Evolutionary conservation across 1,140 invertebrate genomes (phyloP).

Genomic region (Sycobia sp.): DNA sequence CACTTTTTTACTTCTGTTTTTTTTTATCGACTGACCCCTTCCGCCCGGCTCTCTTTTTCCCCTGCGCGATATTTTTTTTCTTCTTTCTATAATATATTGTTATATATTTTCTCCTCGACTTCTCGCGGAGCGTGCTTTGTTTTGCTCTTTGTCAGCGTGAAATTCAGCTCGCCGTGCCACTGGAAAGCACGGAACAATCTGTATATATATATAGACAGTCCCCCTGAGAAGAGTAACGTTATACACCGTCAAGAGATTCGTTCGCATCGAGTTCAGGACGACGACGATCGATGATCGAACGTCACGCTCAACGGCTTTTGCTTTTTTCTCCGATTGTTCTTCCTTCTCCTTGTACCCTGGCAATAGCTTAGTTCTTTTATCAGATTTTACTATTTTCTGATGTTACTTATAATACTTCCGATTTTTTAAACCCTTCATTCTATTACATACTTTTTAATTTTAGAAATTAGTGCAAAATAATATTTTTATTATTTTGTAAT

Average conservation of each 20-base stretch:
- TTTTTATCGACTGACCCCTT: too few relatives aligned
- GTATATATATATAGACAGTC: neutral
- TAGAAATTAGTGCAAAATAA: too few relatives aligned
- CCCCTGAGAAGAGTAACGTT: too few relatives aligned
- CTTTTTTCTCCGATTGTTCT: neutral
- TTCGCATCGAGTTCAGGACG: neutral
- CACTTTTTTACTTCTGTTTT: too few relatives aligned
- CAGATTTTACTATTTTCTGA: neutral
- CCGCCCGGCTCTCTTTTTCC: too few relatives aligned
- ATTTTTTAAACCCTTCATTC: neutral
- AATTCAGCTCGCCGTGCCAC: neutral
- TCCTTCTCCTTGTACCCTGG: neutral
- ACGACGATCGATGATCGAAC: constrained; percentile 5
- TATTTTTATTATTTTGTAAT: too few relatives aligned
- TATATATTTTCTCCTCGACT: neutral
- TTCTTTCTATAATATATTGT: too few relatives aligned
- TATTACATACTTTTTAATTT: neutral
- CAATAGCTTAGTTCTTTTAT: neutral
- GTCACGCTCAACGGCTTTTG: neutral
- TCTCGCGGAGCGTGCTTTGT: neutral
- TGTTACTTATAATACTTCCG: neutral
- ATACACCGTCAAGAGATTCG: too few relatives aligned
- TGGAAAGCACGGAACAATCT: neutral
- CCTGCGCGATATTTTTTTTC: too few relatives aligned
- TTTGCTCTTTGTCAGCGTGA: neutral